These are phyloP conservation scores for Synergus japonicus DNA, from an alignment of 2,888 invertebrate species.

Conservation along the genomic window DNA sequence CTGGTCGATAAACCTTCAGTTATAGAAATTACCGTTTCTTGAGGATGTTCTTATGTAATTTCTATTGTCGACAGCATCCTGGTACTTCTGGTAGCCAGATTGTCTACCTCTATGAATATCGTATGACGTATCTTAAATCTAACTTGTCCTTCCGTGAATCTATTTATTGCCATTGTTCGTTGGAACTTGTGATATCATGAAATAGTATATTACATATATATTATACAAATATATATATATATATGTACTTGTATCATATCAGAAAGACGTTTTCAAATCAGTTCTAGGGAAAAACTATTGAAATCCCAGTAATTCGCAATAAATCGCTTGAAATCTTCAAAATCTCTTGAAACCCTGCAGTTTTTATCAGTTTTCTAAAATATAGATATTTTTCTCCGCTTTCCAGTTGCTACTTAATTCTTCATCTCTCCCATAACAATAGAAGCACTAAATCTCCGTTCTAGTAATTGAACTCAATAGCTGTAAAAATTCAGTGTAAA, in stretches of 20 bases:
- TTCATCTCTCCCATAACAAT: neutral
- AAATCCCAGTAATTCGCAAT: too few species aligned
- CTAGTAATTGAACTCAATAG: neutral
- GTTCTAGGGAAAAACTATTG: too few species aligned
- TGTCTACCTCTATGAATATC: neutral
- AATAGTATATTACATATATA: too few species aligned
- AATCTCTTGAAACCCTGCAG: too few species aligned
- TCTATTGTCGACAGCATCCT: neutral
- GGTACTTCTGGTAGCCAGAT: conserved; percentile 7
- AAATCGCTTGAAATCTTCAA: too few species aligned
- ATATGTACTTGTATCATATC: too few species aligned
- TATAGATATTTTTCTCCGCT: too few species aligned
- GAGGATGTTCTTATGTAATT: neutral
- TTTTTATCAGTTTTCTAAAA: too few species aligned
- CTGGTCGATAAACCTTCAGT: neutral
- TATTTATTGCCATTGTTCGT: conserved; percentile 7
- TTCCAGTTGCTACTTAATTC: neutral
- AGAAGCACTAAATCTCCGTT: neutral
- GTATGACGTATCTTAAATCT: neutral
- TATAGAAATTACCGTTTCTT: neutral
- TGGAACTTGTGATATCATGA: neutral
- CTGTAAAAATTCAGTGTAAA: neutral
- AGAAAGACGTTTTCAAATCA: neutral
- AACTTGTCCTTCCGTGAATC: conserved; percentile 7
- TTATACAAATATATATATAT: too few species aligned